phyloP scores from a whole-genome alignment of 2,113 vertebrate genomes.

The Lampris incognitus region DNA sequence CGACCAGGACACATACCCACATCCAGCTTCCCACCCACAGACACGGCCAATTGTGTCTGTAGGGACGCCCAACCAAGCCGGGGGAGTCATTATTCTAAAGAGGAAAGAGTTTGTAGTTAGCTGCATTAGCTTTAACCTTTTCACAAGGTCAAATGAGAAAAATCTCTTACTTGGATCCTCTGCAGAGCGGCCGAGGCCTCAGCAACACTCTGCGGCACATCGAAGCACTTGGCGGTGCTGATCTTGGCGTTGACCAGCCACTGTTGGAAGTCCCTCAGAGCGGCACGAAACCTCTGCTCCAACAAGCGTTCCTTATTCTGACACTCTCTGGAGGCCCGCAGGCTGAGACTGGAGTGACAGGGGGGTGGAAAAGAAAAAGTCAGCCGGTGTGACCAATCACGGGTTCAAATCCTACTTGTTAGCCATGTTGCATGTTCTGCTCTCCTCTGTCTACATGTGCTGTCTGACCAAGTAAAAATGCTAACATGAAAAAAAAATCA shows the following conservation, averaged over 20 bases:
- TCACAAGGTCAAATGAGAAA: background rate
- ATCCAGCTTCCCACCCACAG: too few relatives aligned
- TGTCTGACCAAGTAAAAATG: background rate
- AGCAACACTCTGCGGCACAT: conserved; percentile 88
- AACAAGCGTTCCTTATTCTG: conserved; percentile 95
- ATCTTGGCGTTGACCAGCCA: conserved; percentile 96
- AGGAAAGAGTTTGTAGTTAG: too few relatives aligned
- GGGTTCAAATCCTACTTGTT: too few relatives aligned
- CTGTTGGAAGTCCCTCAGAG: conserved; percentile 94
- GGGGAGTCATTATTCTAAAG: too few relatives aligned
- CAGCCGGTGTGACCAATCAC: background rate
- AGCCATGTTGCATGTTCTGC: too few relatives aligned
- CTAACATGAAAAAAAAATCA: background rate
- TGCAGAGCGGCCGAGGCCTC: conserved; percentile 89
- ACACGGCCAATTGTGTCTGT: too few relatives aligned
- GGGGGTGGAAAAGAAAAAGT: conserved; percentile 6
- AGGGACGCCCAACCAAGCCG: too few relatives aligned
- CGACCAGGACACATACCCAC: too few relatives aligned
- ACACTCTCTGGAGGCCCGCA: conserved; percentile 93
- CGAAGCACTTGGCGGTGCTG: conserved; percentile 95
- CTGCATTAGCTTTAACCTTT: too few relatives aligned
- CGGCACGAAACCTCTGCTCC: conserved; percentile 91
- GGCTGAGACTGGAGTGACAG: conserved; percentile 85
- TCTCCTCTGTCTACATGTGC: background rate
- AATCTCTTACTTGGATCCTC: conserved; percentile 90